Evolutionary conservation across 1,140 invertebrate genomes (phyloP), one percentile per base, ranked within the genome.

Genomic region (Tetranychus urticae): DNA sequence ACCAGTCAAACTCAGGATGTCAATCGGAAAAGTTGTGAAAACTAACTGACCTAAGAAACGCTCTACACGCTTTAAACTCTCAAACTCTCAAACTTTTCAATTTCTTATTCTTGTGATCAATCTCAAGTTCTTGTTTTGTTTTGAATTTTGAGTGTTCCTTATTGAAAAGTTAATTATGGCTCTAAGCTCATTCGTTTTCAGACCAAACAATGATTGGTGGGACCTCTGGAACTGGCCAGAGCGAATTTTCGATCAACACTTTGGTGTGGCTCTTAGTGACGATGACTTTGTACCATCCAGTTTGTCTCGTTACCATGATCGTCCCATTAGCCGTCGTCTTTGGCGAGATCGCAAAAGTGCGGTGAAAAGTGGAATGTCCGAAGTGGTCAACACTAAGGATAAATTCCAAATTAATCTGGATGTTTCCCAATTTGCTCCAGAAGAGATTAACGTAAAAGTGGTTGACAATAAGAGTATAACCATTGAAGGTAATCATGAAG

Each of bases 381-480:
- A 65, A 48, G 50, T 65, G 0, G 56, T 42, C 34, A 58, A 62
- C 36, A 47, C 65, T 31, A 33, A 56, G 12, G 36, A 61, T 39
- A 56, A 33, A 4, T 81, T 81, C 64, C 77, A 85, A 69, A 79
- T 83, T 0, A 80, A 78, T 64, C 70, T 87, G 68, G 86, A 91
- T 69, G 84, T 92, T 1, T 80, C 85, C 47, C 85, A 90, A 65
- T 92, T 91, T 69, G 74, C 79, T 45, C 85, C 87, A 0, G 80
- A 83, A 54, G 87, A 91, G 69, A 81, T 92, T 12, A 77, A 78
- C 6, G 85, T 92, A 1, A 87, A 85, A 69, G 83, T 81, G 0
- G 78, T 80, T 2, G 83, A 86, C 58, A 80, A 81, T 54, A 46
- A 58, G 12, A 65, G 58, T 23, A 50, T 71, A 4, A 61, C 67